Evolutionary conservation across 1,140 invertebrate genomes (phyloP).

Genomic region (Bombus waltoni): DNA sequence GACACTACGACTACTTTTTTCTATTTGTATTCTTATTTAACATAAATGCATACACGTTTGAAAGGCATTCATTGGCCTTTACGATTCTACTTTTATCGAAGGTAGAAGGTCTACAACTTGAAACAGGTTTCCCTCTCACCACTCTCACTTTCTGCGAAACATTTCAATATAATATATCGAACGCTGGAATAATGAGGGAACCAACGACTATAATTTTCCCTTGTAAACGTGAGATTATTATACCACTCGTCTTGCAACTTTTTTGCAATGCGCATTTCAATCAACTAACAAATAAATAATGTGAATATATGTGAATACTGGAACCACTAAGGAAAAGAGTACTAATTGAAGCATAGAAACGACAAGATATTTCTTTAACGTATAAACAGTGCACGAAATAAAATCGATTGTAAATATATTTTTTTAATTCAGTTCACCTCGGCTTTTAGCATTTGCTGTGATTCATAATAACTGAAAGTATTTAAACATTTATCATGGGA

Average conservation of each 20-base stretch:
- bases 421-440: background rate
- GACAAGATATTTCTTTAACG: background rate
- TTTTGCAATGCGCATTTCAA: background rate
- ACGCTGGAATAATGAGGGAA: conserved; percentile 8
- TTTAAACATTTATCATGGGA: background rate
- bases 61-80: conserved; percentile 44
- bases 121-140: conserved; percentile 62
- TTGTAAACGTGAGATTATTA: background rate
- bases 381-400: background rate
- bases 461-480: background rate
- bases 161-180: conserved; percentile 59
- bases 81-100: conserved; percentile 52
- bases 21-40: conserved; percentile 14
- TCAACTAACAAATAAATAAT: background rate
- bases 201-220: conserved; percentile 6
- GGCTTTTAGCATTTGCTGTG: background rate
- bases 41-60: conserved; percentile 1
- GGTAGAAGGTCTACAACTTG: conserved; percentile 30
- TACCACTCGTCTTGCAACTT: background rate
- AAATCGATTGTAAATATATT: background rate
- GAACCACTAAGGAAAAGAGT: background rate
- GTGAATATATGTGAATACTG: background rate
- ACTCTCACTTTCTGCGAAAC: conserved; percentile 68
- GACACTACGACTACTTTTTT: conserved; percentile 24
- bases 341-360: background rate